Conservation (phyloP, 2,888 invertebrate species). For the Crossocerus cetratus region DNA sequence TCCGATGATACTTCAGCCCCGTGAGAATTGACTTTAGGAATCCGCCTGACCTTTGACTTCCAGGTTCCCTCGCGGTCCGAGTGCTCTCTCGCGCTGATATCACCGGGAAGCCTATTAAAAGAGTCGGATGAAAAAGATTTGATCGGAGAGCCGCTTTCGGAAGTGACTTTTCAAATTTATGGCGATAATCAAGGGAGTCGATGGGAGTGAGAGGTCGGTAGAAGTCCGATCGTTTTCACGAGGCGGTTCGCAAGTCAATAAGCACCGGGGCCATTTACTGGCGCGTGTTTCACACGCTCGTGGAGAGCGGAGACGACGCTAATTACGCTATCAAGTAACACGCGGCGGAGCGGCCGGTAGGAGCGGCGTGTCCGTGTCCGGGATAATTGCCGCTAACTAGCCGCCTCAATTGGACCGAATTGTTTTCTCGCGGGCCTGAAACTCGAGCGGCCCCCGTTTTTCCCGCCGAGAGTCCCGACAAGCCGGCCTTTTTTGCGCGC, state of each 20-base stretch:
- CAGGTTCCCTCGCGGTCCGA: too few species aligned
- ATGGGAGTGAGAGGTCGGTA: too few species aligned
- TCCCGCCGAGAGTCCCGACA: constrained; percentile 2
- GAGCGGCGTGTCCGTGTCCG: constrained; percentile 37
- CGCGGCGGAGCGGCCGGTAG: constrained; percentile 31
- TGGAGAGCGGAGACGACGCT: constrained; percentile 57
- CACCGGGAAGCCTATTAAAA: too few species aligned
- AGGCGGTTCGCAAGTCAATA: constrained; percentile 62
- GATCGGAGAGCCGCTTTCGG: too few species aligned
- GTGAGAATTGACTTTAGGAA: too few species aligned
- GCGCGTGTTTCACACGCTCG: constrained; percentile 65
- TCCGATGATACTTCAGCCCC: too few species aligned
- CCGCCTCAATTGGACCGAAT: constrained; percentile 63
- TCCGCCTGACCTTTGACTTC: too few species aligned
- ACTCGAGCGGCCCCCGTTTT: neutral
- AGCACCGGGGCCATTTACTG: constrained; percentile 54
- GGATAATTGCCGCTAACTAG: constrained; percentile 64
- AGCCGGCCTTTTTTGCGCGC: neutral
- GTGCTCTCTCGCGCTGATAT: too few species aligned
- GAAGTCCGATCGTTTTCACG: constrained; percentile 19
- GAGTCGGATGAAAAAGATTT: too few species aligned
- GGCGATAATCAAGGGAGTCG: too few species aligned
- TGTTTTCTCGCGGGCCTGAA: constrained; percentile 47
- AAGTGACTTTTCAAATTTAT: too few species aligned
- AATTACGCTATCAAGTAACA: constrained; percentile 69